Evolutionary conservation across 2,888 invertebrate genomes (phyloP), one percentile per base, ranked within the genome.

Genomic region (Sericinus montela): DNA sequence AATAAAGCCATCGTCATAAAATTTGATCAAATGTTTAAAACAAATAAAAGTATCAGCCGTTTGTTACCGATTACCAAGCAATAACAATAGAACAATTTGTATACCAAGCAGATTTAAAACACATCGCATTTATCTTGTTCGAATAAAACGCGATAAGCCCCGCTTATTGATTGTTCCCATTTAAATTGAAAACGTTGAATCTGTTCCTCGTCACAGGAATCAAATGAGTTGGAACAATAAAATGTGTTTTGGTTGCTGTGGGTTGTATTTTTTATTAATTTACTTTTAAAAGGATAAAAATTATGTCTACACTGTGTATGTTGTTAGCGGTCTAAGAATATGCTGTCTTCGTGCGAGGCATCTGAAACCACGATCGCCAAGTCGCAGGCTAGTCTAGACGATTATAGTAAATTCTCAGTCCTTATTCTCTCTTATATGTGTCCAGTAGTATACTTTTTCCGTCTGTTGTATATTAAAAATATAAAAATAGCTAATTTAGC

Each of bases 131-230:
- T 69, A 76, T 80, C 78, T 79, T 74, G 71, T 75, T 71, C 69
- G 67, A 67, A 69, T 69, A 80, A 80, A 80, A 82, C 70, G 76
- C 75, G 75, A 78, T 78, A 81, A 80, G 73, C 78, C 67, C 56
- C 62, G 70, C 68, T 75, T 82, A 82, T 84, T 80, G 82, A 83
- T 83, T 79, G 80, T 79, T 60, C 60, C 76, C 70, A 75, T 81
- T 83, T 77, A 77, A 81, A 81, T 78, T 80, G 75, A 78, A 79
- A 76, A 72, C 67, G 72, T 60, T 64, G 64, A 68, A 75, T 77
- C 75, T 71, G 76, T 72, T 69, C 68, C 65, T 71, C 71, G 75
- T 75, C 72, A 73, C 74, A 65, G 65, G 66, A 69, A 63, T 64
- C 67, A 71, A 80, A 77, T 75, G 45, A 46, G 41, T 41, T 51